Base-by-base conservation (phyloP, 2,888 invertebrate species). In the Drosophila mettleri region DNA sequence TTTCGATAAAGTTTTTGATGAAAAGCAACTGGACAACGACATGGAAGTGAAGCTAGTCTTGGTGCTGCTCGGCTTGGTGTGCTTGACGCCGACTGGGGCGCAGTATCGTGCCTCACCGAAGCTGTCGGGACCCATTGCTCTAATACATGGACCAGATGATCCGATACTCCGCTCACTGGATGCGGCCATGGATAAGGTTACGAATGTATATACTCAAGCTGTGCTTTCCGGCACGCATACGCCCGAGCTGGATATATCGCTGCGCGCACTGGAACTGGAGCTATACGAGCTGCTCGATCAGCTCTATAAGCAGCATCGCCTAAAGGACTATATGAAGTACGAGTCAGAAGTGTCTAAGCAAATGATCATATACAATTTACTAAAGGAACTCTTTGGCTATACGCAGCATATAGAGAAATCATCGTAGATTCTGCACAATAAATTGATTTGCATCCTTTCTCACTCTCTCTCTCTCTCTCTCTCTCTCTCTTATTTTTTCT, bases 311-410 rank as follows among this genome's bases (percentile, higher is more conserved):
- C 69, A 89, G 58, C 68, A 90, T 45, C 83, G 90, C 2, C 69
- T 90, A 52, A 63, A 81, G 51, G 90, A 90, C 53, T 90, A 90
- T 43, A 91, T 91, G 82, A 81, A 78, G 48, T 90, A 90, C 24
- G 91, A 90, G 58, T 80, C 85, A 53, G 90, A 90, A 72, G 91
- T 90, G 45, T 86, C 90, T 22, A 81, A 89, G 38, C 91, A 90
- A 82, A 88, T 90, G 90, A 85, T 90, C 48, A 72, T 90, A 48
- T 90, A 90, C 41, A 90, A 85, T 58, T 86, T 90, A 88, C 67
- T 90, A 10, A 90, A 91, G 78, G 78, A 89, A 55, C 71, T 90
- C 41, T 90, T 90, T 64, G 90, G 90, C 53, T 91, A 90, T 68
- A 67, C 83, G 7, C 73, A 69, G 52, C 81, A 86, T 18, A 64